phyloP scores from a whole-genome alignment of 2,113 vertebrate genomes.

The Ictidomys tridecemlineatus region DNA sequence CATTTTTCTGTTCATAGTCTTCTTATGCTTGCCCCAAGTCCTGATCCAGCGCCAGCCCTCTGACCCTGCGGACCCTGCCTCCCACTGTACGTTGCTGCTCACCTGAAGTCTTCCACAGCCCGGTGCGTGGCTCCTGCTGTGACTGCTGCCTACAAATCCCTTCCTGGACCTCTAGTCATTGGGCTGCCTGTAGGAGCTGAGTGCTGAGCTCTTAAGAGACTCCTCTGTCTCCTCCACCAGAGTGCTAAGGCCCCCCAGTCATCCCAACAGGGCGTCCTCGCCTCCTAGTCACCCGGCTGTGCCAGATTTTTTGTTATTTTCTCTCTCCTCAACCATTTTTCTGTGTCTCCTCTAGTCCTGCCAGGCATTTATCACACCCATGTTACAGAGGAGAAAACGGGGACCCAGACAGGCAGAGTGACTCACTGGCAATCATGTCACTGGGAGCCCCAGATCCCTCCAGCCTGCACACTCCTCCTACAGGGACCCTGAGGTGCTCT shows the following conservation, averaged over 20 bases:
- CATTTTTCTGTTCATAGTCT: neutral
- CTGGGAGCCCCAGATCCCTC: neutral
- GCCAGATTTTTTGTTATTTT: neutral
- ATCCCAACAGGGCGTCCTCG: neutral
- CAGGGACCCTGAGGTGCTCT: neutral
- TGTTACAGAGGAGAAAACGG: neutral
- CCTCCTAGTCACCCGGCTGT: neutral
- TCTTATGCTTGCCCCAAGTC: rapidly evolving
- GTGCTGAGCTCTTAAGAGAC: too few species aligned
- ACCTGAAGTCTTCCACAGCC: too few species aligned
- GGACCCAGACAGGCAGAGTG: neutral
- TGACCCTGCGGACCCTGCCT: neutral
- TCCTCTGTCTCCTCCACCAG: neutral
- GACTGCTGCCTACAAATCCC: neutral
- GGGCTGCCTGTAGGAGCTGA: neutral
- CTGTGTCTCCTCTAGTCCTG: neutral
- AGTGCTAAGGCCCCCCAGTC: neutral
- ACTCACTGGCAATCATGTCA: neutral
- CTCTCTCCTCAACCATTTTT: neutral
- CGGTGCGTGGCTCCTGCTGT: neutral
- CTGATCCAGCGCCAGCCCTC: neutral
- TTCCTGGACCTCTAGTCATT: neutral
- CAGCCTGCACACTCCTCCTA: neutral
- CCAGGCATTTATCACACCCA: neutral
- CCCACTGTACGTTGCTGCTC: rapidly evolving